Percentiles rank a stretch among this genome's conserved stretches.
Evolutionary conservation across 2,113 vertebrate genomes (phyloP).

Genomic region (Apeltes quadracus): DNA sequence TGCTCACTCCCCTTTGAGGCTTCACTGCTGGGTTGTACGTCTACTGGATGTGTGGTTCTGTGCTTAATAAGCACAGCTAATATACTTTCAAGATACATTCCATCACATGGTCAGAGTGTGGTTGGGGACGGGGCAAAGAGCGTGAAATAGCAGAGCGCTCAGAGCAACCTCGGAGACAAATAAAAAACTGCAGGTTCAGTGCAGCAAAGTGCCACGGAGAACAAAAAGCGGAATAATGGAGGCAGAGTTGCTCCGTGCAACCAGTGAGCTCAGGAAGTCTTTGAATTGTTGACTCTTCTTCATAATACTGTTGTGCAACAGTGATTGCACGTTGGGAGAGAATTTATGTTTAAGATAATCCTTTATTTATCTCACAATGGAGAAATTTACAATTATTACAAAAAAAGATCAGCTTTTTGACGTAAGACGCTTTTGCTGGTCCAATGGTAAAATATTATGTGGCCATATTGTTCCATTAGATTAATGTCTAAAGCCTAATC

Average conservation of each 20-base stretch:
- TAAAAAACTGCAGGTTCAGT: constrained; percentile 47
- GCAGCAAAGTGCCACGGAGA: constrained; percentile 5
- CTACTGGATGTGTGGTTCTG: constrained; percentile 8
- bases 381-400: too few species aligned
- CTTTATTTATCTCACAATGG: too few species aligned
- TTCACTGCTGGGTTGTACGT: neutral
- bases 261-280: constrained; percentile 3
- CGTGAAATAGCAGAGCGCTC: constrained; percentile 23
- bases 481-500: too few species aligned
- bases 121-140: constrained; percentile 15
- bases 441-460: too few species aligned
- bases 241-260: constrained; percentile 13
- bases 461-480: too few species aligned
- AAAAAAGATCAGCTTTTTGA: neutral
- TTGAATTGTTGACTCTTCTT: constrained; percentile 24
- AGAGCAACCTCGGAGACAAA: constrained; percentile 35
- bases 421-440: too few species aligned
- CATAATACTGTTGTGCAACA: constrained; percentile 5
- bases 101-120: constrained; percentile 18
- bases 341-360: neutral
- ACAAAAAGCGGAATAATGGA: neutral
- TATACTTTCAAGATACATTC: constrained; percentile 46
- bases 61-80: constrained; percentile 42
- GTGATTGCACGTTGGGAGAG: constrained; percentile 21
- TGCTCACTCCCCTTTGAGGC: neutral